Percentiles rank a stretch among this genome's conserved stretches.
Evolutionary conservation across 2,888 invertebrate species (phyloP).

Genomic region (Cheilosia variabilis): DNA sequence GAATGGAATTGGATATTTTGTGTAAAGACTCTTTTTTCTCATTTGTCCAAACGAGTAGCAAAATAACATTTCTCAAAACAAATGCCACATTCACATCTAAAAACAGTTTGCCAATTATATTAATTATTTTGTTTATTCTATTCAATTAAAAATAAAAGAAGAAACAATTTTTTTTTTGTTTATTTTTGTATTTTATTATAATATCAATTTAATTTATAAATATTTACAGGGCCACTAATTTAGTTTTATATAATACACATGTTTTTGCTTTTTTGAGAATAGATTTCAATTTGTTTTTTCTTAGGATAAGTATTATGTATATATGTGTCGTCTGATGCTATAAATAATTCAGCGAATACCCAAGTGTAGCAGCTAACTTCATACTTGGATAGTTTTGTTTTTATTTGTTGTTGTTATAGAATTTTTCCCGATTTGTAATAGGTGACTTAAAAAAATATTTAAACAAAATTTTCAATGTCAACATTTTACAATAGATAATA

Average conservation of each 20-base stretch:
- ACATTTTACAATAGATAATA: conserved; percentile 74
- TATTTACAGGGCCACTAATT: conserved; percentile 76
- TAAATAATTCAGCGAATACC: conserved; percentile 64
- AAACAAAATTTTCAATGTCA: conserved; percentile 64
- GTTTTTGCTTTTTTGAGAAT: conserved; percentile 78
- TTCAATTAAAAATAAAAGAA: conserved; percentile 52
- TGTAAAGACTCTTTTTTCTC: conserved; percentile 28
- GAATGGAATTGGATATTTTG: conserved; percentile 57
- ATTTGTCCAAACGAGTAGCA: conserved; percentile 52
- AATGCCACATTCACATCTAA: conserved; percentile 68
- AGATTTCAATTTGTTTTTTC: conserved; percentile 43
- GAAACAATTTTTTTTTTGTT: conserved; percentile 33
- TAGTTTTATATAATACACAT: conserved; percentile 73
- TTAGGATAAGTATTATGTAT: conserved; percentile 63
- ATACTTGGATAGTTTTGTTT: conserved; percentile 77
- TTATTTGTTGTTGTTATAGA: conserved; percentile 78
- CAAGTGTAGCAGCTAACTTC: conserved; percentile 34
- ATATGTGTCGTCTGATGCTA: conserved; percentile 71
- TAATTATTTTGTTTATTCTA: conserved; percentile 47
- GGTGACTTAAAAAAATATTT: conserved; percentile 75
- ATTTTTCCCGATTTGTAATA: conserved; percentile 79
- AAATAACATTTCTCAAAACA: conserved; percentile 55
- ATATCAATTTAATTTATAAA: conserved; percentile 70
- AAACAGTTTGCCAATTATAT: conserved; percentile 64
- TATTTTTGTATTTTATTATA: conserved; percentile 64